Conservation (phyloP, 2,797 vertebrate genomes). For the Apogon hyalosoma region DNA sequence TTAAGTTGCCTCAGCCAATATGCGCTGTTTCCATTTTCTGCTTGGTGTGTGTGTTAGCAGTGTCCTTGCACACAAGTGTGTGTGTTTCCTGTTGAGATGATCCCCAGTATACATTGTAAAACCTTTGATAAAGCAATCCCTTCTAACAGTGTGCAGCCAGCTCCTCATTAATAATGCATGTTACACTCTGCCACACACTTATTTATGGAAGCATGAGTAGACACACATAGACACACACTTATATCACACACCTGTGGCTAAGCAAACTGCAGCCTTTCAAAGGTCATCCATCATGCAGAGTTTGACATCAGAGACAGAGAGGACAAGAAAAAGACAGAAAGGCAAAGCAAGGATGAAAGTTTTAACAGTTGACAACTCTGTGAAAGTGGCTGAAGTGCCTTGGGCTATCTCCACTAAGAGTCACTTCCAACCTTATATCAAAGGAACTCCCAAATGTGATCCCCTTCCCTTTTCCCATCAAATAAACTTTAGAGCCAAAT, state of each 20-base stretch:
- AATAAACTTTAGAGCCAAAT: slow-evolving; percentile 27
- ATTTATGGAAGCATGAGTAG: slow-evolving; percentile 58
- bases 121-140: slow-evolving; percentile 60
- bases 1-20: not conserved
- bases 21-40: not conserved
- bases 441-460: slow-evolving; percentile 36
- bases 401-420: slow-evolving; percentile 36
- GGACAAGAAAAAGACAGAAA: slow-evolving; percentile 4
- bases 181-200: slow-evolving; percentile 55
- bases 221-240: slow-evolving; percentile 30
- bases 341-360: slow-evolving; percentile 33
- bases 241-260: slow-evolving; percentile 56
- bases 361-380: slow-evolving; percentile 42
- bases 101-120: slow-evolving; percentile 47
- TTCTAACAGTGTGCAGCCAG: slow-evolving; percentile 46
- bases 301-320: slow-evolving; percentile 19
- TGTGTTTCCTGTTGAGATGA: slow-evolving; percentile 31
- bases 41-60: not conserved
- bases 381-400: slow-evolving; percentile 37
- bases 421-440: slow-evolving; percentile 37
- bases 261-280: slow-evolving; percentile 52
- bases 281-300: slow-evolving; percentile 43
- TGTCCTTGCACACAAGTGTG: slow-evolving; percentile 4
- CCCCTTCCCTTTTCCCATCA: slow-evolving; percentile 9
- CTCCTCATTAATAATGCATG: slow-evolving; percentile 71